A percentile compares a stretch with the other conserved stretches of the same genome.
phyloP scores from a whole-genome alignment of 2,113 vertebrate genomes.

The Paracanthobrama guichenoti region DNA sequence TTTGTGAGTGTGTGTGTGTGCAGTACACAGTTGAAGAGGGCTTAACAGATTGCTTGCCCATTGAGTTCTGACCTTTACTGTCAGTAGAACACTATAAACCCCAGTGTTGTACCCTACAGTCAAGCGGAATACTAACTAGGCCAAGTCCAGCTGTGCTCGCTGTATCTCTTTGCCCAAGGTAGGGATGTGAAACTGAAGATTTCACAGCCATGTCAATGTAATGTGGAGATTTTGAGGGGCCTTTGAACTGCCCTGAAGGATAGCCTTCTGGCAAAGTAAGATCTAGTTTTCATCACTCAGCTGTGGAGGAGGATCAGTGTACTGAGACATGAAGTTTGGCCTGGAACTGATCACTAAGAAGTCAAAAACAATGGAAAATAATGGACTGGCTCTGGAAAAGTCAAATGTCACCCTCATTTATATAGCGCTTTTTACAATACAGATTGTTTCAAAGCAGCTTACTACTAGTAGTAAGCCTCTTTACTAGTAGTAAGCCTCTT shows the following conservation, averaged over 20 bases:
- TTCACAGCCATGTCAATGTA: constrained; percentile 37
- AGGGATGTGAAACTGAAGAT: constrained; percentile 21
- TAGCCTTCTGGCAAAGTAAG: constrained; percentile 6
- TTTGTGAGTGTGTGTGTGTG: constrained; percentile 23
- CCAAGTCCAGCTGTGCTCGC: constrained; percentile 36
- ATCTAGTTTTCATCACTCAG: constrained; percentile 27
- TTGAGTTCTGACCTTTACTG: constrained; percentile 54
- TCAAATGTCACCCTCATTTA: too few species aligned
- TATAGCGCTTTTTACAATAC: too few species aligned
- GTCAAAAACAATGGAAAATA: constrained; percentile 14
- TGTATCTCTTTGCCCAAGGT: constrained; percentile 11
- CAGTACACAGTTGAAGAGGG: constrained; percentile 23
- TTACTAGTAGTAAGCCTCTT: too few species aligned
- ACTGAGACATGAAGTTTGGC: neutral
- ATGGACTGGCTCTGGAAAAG: neutral
- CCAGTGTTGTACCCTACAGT: constrained; percentile 16
- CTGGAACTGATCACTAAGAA: neutral
- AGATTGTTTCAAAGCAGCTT: too few species aligned
- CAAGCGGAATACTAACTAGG: constrained; percentile 40
- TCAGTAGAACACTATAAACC: constrained; percentile 43
- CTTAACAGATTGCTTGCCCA: constrained; percentile 49
- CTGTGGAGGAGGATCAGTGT: constrained; percentile 1
- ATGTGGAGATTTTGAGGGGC: constrained; percentile 27
- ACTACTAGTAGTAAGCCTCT: too few species aligned
- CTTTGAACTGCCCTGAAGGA: constrained; percentile 34